Evolutionary conservation across 2,888 invertebrate genomes (phyloP), one percentile per base, ranked within the genome.

Genomic region (Diarsia brunnea): DNA sequence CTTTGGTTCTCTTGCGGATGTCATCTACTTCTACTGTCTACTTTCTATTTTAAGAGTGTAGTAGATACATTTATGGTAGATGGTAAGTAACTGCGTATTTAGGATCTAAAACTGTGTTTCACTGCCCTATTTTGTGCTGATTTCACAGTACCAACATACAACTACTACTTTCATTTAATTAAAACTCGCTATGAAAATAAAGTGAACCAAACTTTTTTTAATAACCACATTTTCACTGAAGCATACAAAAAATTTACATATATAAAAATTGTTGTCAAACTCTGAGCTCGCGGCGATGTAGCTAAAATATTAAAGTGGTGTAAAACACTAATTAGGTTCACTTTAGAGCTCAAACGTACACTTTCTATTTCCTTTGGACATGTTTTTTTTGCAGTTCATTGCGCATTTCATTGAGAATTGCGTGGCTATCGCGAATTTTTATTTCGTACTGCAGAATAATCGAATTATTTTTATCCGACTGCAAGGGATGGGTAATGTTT

Each of bases 231-330:
- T 64, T 49, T 21, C 14, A 38, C 10, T 58, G 49, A 38, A 45
- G 65, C 58, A 19, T 14, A 31, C 31, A 53, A 73, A 78, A 49
- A 38, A 12, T 55, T 65, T 24, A 4, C 24, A 47, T 58, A 8
- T 24, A 21, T 61, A 78, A 78, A 80, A 49, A 49, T n/a, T 66
- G 65, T 73, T 66, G 16, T 47, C 60, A 19, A 73, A 53, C 38
- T 80, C 43, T n/a, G 43, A 73, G 49, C 21, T 61, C 4, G 61
- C 16, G 16, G 53, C 14, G 24, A 47, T 10, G 31, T 49, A 11
- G 65, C 47, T 60, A 38, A 38, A 80, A 24, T 43, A 49, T 72
- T 47, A 12, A 80, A 66, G 14, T 53, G 58, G 43, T 55, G 14
- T 10, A 61, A 38, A 38, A 67, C 67, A 55, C 16, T 67, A 81